These are phyloP conservation scores for Chloebia gouldiae DNA, from an alignment of 2,113 vertebrate genomes.

Conservation along the genomic window DNA sequence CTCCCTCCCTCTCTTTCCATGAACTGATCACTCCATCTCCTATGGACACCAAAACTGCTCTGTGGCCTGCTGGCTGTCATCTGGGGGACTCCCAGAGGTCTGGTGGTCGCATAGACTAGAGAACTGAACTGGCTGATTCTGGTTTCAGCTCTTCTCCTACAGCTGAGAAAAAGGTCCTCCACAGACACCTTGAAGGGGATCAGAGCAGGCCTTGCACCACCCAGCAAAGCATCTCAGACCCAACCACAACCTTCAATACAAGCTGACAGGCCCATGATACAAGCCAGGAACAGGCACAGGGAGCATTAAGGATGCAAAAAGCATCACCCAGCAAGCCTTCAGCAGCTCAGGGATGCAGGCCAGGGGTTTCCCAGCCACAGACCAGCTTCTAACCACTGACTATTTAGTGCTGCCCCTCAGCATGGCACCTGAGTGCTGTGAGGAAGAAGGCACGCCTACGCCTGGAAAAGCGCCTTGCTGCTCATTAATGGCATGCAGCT, in stretches of 20 bases:
- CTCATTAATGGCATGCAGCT: slow-evolving; percentile 34
- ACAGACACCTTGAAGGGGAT: background rate
- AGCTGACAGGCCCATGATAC: accelerated
- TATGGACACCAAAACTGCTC: background rate
- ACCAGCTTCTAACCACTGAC: background rate
- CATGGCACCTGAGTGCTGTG: background rate
- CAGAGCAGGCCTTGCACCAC: background rate
- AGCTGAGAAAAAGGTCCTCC: background rate
- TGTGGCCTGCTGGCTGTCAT: background rate
- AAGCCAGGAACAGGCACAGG: background rate
- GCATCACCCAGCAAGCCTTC: background rate
- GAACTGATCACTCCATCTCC: background rate
- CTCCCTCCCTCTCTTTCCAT: background rate
- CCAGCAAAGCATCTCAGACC: background rate
- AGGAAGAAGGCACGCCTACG: background rate
- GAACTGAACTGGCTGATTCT: background rate
- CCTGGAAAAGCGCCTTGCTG: background rate
- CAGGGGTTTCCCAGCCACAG: background rate
- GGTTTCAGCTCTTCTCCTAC: background rate
- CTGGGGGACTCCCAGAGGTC: background rate
- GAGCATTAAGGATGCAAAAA: background rate
- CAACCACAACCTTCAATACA: background rate
- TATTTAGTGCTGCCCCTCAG: background rate
- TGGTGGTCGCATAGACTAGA: background rate
- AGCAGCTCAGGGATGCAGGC: background rate